phyloP scores from a whole-genome alignment of 2,888 invertebrate species.

The Disparrhopalites patrizii region DNA sequence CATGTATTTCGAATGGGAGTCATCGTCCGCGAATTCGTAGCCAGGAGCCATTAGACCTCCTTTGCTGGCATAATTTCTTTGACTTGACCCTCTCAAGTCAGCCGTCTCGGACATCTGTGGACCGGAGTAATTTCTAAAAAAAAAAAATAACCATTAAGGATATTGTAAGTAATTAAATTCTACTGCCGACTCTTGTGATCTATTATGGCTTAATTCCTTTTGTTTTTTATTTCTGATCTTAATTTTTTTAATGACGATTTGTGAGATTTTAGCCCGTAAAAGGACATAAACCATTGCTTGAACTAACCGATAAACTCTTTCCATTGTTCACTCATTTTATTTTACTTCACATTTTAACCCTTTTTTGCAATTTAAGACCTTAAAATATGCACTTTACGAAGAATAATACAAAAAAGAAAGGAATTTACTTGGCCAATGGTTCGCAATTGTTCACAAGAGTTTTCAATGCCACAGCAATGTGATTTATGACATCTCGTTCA shows the following conservation, averaged over 20 bases:
- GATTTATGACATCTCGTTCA: slow-evolving; percentile 88
- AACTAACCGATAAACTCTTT: too few species aligned
- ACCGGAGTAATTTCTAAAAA: slow-evolving; percentile 79
- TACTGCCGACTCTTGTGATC: too few species aligned
- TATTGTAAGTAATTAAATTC: neutral
- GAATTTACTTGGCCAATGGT: slow-evolving; percentile 79
- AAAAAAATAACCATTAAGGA: slow-evolving; percentile 15
- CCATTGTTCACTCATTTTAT: too few species aligned
- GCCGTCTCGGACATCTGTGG: slow-evolving; percentile 81
- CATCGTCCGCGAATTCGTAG: slow-evolving; percentile 75
- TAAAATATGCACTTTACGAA: too few species aligned
- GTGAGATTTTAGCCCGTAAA: too few species aligned
- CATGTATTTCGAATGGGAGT: slow-evolving; percentile 78
- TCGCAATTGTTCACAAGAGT: slow-evolving; percentile 96
- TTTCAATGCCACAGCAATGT: slow-evolving; percentile 87
- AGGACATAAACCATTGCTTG: too few species aligned
- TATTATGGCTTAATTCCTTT: too few species aligned
- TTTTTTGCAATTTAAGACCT: too few species aligned
- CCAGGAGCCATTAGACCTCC: slow-evolving; percentile 74
- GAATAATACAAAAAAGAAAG: too few species aligned
- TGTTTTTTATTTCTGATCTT: too few species aligned
- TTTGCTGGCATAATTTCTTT: slow-evolving; percentile 65
- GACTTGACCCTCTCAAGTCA: slow-evolving; percentile 87
- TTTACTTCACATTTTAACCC: too few species aligned
- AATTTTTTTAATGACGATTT: too few species aligned